Base-by-base conservation (phyloP, 2,113 vertebrate genomes). In the Chaetorhynchus papuensis region DNA sequence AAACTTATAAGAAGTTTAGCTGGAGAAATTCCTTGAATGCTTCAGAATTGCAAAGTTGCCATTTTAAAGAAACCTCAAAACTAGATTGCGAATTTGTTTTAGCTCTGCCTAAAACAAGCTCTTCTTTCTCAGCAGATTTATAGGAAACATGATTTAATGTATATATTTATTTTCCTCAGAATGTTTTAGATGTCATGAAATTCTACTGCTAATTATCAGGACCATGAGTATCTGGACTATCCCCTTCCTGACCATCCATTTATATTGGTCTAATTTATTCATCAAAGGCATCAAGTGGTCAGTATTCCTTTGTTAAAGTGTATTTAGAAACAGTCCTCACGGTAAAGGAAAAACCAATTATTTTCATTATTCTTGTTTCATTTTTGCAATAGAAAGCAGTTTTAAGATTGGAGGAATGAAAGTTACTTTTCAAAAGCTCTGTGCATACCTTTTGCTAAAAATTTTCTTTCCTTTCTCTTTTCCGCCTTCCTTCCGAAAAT, bases 1-100 rank as follows among this genome's bases (percentile, higher is more conserved):
- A 93, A 96, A 89, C 83, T 95, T 68, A 50, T 68, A 94, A 42
- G 42, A 83, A 92, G 72, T 84, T 59, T 92, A 82, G 82, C 56
- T 87, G 64, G 68, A 97, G 88, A 95, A 95, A 97, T 96, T 96
- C 92, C 93, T 85, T 93, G 94, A 95, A 96, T 97, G 89, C 74
- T 95, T 95, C 68, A 92, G 76, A 97, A 80, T 91, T 93, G 78
- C 71, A 82, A 92, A 85, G 42, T 47, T 90, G 65, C 44, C 72
- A 26, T 94, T 93, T 96, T 91, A 50, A 92, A 97, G 59, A 83
- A 92, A 75, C 11, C 64, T 89, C 75, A 71, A 52, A 90, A 92
- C 64, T 76, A 42, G 85, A 86, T 92, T 93, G 75, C 3, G 0
- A 31, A 35, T 91, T 97, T 95, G 81, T 63, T 90, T 94, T 82